phyloP scores from a whole-genome alignment of 2,888 invertebrate species.

The Parnassius glacialis region DNA sequence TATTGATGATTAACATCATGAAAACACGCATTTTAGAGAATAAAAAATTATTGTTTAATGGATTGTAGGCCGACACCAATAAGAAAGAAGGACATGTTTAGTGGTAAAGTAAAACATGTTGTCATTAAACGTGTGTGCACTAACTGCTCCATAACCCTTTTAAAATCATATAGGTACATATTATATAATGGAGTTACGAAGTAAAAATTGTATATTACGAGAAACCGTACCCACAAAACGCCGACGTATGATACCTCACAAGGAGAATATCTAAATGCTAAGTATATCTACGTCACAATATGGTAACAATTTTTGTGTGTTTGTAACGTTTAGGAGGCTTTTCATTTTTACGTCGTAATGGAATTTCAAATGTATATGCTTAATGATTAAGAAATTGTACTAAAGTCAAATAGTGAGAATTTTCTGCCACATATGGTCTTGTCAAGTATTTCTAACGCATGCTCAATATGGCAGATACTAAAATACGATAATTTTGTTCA shows the following conservation, averaged over 20 bases:
- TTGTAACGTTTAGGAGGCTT: slow-evolving; percentile 23
- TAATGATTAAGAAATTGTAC: neutral
- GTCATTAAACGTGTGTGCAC: too few species aligned
- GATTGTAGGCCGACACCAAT: too few species aligned
- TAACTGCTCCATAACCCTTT: neutral
- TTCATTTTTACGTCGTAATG: slow-evolving; percentile 22
- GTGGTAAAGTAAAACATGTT: too few species aligned
- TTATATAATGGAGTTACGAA: slow-evolving; percentile 5
- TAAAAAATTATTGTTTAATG: too few species aligned
- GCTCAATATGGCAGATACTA: too few species aligned
- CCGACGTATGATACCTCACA: slow-evolving; percentile 47
- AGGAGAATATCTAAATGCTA: slow-evolving; percentile 73
- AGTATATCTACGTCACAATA: slow-evolving; percentile 57
- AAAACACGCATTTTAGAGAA: too few species aligned
- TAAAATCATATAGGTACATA: neutral
- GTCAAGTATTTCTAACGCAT: too few species aligned
- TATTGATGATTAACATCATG: too few species aligned
- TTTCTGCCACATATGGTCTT: neutral
- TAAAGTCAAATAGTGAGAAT: slow-evolving; percentile 1
- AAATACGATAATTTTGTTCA: too few species aligned
- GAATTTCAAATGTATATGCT: slow-evolving; percentile 9
- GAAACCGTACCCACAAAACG: slow-evolving; percentile 25
- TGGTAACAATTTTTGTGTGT: slow-evolving; percentile 39
- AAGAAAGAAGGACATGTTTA: too few species aligned
- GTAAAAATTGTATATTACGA: slow-evolving; percentile 6